Evolutionary conservation across 2,888 invertebrate species (phyloP), one percentile per base, ranked within the genome.

Genomic region (Apomyelois bistriatella): DNA sequence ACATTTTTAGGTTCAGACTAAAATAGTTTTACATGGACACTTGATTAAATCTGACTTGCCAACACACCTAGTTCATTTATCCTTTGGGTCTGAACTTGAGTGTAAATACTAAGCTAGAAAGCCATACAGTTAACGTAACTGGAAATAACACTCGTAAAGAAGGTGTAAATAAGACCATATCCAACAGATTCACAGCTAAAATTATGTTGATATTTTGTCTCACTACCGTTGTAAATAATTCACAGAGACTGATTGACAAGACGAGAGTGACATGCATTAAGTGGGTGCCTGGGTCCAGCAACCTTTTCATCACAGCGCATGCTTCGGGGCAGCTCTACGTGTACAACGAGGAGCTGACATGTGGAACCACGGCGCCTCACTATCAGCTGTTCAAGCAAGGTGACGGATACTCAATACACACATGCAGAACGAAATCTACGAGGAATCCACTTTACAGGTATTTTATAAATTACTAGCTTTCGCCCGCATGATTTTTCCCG

Each of bases 341-440:
- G 52, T 99, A 99, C 90, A 98, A 98, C 85, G 98, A 98, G 87
- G 98, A 98, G 85, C 90, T 98, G 62, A 93, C 95, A 7, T 98
- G 98, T 84, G 96, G 97, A 7, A 95, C 96, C 13, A 94, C 97
- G 13, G 93, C 97, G 52, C 99, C 99, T 1, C 95, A 95, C 77
- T 99, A 99, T 89, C 98, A 99, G 83, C 94, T 96, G 35, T 97
- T 98, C 82, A 98, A 98, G 84, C 95, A 95, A 70, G 98, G 98
- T 1, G 98, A 98, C 62, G 97, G 97, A 53, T 99, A 95, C 82
- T 95, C 97, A 57, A 96, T 99, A 66, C 96, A 97, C 87, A 98
- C 98, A 10, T 98, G 98, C 84, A 97, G 99, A 83, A 96, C 98
- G 12, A 99, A 99, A 86, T 96, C 97, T 56, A 97, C 98, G 0